A percentile compares a stretch with the other conserved stretches of the same genome.
Conservation (phyloP, 2,113 vertebrate species). For the Anguilla rostrata region DNA sequence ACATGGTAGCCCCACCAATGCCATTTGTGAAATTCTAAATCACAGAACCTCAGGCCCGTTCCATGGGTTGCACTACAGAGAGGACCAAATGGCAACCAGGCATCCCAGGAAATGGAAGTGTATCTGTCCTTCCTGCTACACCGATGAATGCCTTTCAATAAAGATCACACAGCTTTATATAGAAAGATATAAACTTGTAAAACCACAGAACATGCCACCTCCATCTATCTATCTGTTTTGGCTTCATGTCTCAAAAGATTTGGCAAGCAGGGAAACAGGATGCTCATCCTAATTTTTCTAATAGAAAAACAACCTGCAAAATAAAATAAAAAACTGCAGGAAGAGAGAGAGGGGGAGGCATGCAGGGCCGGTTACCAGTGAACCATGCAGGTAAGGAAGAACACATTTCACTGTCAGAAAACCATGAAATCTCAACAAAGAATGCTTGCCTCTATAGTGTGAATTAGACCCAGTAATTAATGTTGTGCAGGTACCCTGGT, state of each 20-base stretch:
- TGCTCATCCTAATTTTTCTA: constrained; percentile 24
- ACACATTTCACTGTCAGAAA: constrained; percentile 50
- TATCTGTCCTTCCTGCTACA: constrained; percentile 32
- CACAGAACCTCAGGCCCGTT: no score
- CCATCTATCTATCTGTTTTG: constrained; percentile 33
- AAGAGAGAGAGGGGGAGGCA: constrained; percentile 31
- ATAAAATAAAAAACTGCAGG: constrained; percentile 32
- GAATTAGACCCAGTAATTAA: constrained; percentile 68
- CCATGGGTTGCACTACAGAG: not conserved
- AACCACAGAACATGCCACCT: constrained; percentile 18
- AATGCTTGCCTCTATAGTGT: constrained; percentile 48
- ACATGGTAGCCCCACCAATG: no score
- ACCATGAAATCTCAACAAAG: constrained; percentile 59
- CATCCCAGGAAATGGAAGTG: not conserved
- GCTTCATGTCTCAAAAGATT: not conserved
- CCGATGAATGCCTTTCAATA: constrained; percentile 48
- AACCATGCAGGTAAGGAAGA: constrained; percentile 56
- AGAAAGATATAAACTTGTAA: constrained; percentile 28
- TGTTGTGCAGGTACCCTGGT: constrained; percentile 67
- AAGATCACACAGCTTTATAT: constrained; percentile 39
- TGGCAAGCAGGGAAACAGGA: constrained; percentile 11
- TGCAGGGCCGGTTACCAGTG: constrained; percentile 45
- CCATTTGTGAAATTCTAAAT: no score
- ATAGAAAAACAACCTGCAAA: constrained; percentile 44
- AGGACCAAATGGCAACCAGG: not conserved